Conservation (phyloP, 1,140 invertebrate genomes). For the Cyclargus thomasi region DNA sequence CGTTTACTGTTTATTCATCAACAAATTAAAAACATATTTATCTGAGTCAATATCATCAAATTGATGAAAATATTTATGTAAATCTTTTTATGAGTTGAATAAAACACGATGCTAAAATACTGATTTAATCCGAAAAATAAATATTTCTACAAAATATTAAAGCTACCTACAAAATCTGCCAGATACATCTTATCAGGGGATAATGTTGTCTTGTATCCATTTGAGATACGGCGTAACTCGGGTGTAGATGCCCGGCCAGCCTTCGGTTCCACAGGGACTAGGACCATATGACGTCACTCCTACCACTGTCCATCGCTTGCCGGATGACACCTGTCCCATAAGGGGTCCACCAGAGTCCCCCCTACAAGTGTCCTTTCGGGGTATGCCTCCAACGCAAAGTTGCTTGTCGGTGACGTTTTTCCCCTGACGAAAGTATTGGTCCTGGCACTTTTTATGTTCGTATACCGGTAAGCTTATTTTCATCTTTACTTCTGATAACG, state of each 20-base stretch:
- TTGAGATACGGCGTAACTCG: not conserved
- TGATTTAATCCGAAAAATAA: not conserved
- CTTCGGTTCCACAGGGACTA: not conserved
- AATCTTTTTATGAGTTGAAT: too few relatives aligned
- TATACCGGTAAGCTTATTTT: not conserved
- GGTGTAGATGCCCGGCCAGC: constrained; percentile 9
- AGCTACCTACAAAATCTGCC: not conserved
- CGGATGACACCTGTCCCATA: not conserved
- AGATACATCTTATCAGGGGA: not conserved
- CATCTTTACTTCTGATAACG: not conserved
- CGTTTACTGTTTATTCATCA: too few relatives aligned
- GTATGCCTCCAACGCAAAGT: not conserved
- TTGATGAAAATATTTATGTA: too few relatives aligned
- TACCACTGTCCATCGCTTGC: not conserved
- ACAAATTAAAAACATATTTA: too few relatives aligned
- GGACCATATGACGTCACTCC: not conserved
- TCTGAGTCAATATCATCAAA: too few relatives aligned
- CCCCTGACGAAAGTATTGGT: not conserved
- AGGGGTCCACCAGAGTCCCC: not conserved
- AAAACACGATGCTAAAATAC: too few relatives aligned
- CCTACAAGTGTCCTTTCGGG: not conserved
- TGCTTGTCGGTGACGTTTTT: not conserved
- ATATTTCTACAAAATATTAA: not conserved
- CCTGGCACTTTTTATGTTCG: not conserved
- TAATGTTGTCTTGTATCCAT: not conserved